These are phyloP conservation scores for Syndactyla subalaris DNA, from an alignment of 2,797 vertebrate genomes.

Conservation along the genomic window DNA sequence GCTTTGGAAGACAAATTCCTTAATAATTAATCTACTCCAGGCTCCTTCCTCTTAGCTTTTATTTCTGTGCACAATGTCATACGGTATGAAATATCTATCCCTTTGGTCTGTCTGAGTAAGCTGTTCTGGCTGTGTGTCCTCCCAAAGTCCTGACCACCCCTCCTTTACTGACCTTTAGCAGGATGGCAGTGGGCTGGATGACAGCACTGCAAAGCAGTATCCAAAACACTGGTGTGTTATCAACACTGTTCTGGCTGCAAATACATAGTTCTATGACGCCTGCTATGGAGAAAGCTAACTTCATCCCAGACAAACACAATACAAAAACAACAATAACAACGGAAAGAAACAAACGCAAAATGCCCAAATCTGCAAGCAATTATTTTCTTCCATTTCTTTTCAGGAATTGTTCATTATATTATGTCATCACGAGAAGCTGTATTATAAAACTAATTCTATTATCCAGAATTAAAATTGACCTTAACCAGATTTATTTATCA, in stretches of 20 bases:
- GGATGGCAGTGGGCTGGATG: background rate
- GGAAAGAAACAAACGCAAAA: background rate
- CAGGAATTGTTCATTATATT: background rate
- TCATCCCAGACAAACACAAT: background rate
- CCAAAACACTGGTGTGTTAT: background rate
- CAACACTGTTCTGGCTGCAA: background rate
- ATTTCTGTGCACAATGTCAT: background rate
- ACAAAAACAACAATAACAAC: background rate
- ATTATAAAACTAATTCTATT: background rate
- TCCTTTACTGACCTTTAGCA: background rate
- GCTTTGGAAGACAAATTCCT: background rate
- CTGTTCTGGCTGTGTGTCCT: background rate
- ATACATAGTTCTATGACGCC: background rate
- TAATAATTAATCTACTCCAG: background rate
- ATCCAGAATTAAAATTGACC: background rate
- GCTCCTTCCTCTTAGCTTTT: background rate
- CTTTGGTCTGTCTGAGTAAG: background rate
- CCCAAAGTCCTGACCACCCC: background rate
- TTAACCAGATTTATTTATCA: background rate
- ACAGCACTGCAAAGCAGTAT: background rate
- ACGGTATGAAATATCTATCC: rapidly evolving
- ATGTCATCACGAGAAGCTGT: background rate
- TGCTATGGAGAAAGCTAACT: background rate
- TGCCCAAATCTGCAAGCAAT: background rate
- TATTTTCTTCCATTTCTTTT: background rate